Percentiles rank a stretch among this genome's conserved stretches.
Conservation (phyloP, 2,888 invertebrate species). For the Cheilosia scutellata region DNA sequence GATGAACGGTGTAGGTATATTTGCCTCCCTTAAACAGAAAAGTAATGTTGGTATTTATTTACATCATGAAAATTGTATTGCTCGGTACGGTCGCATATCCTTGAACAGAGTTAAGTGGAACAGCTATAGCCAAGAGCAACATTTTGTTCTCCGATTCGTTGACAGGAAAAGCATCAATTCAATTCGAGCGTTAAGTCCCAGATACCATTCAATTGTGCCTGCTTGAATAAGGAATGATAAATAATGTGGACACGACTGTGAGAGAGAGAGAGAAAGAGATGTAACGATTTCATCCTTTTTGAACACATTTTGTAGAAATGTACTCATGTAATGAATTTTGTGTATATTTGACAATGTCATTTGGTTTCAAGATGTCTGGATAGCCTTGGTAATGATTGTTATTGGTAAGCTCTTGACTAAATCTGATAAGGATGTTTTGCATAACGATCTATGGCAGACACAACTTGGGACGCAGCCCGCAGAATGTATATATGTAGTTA, state of each 20-base stretch:
- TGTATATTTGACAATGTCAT: conserved; percentile 10
- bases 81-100: conserved; percentile 12
- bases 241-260: background rate
- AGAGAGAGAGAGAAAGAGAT: background rate
- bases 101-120: conserved; percentile 12
- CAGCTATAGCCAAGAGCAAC: background rate
- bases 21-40: background rate
- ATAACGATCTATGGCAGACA: background rate
- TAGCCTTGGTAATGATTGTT: conserved; percentile 12
- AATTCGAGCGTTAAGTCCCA: conserved; percentile 11
- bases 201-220: conserved; percentile 18
- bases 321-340: conserved; percentile 15
- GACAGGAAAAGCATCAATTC: background rate
- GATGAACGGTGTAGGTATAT: background rate
- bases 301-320: conserved; percentile 8
- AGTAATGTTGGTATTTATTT: background rate
- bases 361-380: conserved; percentile 26
- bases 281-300: background rate
- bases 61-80: background rate
- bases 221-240: background rate
- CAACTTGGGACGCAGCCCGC: no score
- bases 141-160: conserved; percentile 15
- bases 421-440: background rate
- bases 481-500: no score
- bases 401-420: conserved; percentile 16